phyloP scores from a whole-genome alignment of 1,140 invertebrate genomes.

The Drosophila sturtevanti region DNA sequence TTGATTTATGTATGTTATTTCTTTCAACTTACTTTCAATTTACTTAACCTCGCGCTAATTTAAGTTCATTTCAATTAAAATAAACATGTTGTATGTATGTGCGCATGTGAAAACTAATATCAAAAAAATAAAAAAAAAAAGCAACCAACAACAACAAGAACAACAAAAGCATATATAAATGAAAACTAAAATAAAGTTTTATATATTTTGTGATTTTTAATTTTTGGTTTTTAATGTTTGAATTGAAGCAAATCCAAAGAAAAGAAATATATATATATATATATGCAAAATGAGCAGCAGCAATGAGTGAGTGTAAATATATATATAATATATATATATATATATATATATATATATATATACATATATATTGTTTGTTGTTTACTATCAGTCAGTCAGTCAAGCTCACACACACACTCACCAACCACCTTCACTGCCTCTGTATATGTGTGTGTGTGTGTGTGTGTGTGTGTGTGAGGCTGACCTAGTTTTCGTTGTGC shows the following conservation, averaged over 20 bases:
- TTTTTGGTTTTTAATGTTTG: not conserved
- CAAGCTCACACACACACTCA: slow-evolving; percentile 28
- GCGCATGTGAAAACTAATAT: slow-evolving; percentile 45
- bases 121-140: slow-evolving; percentile 34
- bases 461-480: slow-evolving; percentile 16
- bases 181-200: slow-evolving; percentile 32
- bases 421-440: slow-evolving; percentile 61
- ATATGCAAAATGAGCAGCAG: slow-evolving; percentile 57
- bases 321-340: no score
- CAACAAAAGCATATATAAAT: slow-evolving; percentile 30
- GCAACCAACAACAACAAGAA: no score
- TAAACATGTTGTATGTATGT: slow-evolving; percentile 40
- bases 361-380: slow-evolving; percentile 37
- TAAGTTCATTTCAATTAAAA: slow-evolving; percentile 80
- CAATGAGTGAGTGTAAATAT: slow-evolving; percentile 10
- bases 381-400: slow-evolving; percentile 61
- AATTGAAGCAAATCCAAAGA: slow-evolving; percentile 21
- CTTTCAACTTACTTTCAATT: slow-evolving; percentile 65
- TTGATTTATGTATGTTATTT: slow-evolving; percentile 45
- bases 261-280: not conserved
- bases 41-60: slow-evolving; percentile 75
- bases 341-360: not conserved
- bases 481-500: slow-evolving; percentile 67
- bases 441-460: not conserved
- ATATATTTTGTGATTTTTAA: not conserved